Evolutionary conservation across 2,113 vertebrate genomes (phyloP).

Genomic region (Chlorocebus sabaeus): DNA sequence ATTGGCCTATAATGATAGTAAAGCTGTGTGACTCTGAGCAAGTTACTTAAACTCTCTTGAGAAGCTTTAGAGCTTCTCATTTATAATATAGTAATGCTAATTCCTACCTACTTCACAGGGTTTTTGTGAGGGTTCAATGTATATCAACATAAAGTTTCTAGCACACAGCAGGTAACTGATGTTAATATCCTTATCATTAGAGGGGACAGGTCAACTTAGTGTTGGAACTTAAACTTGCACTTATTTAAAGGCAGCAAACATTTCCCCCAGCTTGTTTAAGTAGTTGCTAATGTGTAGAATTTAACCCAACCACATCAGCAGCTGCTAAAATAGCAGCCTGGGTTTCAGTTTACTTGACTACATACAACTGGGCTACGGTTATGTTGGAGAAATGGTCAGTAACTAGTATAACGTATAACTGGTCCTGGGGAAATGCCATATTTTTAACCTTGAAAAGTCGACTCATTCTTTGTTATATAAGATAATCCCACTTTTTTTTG

Average conservation of each 20-base stretch:
- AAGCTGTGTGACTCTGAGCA: background rate
- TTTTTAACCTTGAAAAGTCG: slow-evolving; percentile 20
- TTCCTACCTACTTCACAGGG: background rate
- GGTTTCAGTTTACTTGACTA: slow-evolving; percentile 27
- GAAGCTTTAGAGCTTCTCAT: slow-evolving; percentile 33
- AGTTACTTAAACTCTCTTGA: slow-evolving; percentile 14
- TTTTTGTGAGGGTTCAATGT: slow-evolving; percentile 23
- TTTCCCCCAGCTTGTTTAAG: slow-evolving; percentile 8
- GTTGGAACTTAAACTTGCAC: background rate
- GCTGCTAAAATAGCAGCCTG: slow-evolving; percentile 33
- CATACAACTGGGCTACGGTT: background rate
- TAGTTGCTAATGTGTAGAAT: slow-evolving; percentile 12
- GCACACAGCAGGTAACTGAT: background rate
- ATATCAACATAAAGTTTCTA: slow-evolving; percentile 30
- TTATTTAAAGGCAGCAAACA: slow-evolving; percentile 17
- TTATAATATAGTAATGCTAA: slow-evolving; percentile 32
- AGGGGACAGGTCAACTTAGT: slow-evolving; percentile 23
- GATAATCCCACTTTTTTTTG: background rate
- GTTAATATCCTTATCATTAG: slow-evolving; percentile 40
- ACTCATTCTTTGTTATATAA: background rate
- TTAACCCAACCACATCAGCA: background rate
- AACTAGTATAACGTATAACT: slow-evolving; percentile 25
- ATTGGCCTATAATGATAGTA: background rate
- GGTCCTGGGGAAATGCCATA: background rate
- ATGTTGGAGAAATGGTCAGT: background rate